Evolutionary conservation across 2,113 vertebrate genomes (phyloP).

Genomic region (Pomatorhinus ruficollis): DNA sequence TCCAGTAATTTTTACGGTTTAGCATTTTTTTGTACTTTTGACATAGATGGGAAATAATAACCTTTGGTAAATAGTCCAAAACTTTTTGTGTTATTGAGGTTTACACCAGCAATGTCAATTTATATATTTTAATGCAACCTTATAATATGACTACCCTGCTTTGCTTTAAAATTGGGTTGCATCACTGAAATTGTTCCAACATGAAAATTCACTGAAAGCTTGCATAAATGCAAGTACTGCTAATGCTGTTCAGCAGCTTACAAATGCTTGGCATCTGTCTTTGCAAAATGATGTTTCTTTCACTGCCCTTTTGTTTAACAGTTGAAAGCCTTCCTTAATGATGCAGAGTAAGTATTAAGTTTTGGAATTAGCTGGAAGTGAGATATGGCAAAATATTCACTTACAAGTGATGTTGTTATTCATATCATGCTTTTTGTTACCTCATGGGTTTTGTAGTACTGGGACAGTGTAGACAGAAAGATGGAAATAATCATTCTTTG

Average conservation of each 20-base stretch:
- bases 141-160: not conserved
- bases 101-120: not conserved
- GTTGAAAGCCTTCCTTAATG: not conserved
- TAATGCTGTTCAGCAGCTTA: not conserved
- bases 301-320: constrained; percentile 2
- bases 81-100: not conserved
- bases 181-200: constrained; percentile 3
- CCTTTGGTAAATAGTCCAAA: not conserved
- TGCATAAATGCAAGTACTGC: not conserved
- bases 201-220: not conserved
- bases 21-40: not conserved
- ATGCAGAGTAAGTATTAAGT: not conserved
- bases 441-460: not conserved
- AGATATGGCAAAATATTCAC: not conserved
- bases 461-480: not conserved
- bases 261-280: not conserved
- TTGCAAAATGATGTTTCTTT: not conserved
- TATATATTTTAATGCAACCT: not conserved
- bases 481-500: not conserved
- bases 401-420: not conserved
- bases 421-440: not conserved
- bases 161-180: not conserved
- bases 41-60: not conserved
- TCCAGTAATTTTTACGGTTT: not conserved
- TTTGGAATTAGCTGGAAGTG: constrained; percentile 1